A percentile compares a stretch with the other conserved stretches of the same genome.
Conservation (phyloP, 2,888 invertebrate genomes). For the Drosophila robusta region DNA sequence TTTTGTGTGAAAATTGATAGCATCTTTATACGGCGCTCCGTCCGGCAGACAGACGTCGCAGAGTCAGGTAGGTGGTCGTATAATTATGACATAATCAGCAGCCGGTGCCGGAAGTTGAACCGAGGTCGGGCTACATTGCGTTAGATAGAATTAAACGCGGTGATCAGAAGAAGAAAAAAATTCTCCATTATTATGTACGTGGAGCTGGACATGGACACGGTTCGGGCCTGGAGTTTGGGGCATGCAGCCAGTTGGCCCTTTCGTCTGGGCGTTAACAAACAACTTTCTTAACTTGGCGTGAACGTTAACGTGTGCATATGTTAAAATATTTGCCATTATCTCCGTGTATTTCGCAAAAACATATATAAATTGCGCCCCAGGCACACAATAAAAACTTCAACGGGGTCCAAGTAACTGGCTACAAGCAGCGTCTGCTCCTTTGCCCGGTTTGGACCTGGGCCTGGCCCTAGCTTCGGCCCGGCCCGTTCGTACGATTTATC, state of each 20-base stretch:
- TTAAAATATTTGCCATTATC: slow-evolving; percentile 69
- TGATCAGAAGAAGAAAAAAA: not conserved
- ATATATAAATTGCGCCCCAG: slow-evolving; percentile 57
- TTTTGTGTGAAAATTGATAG: slow-evolving; percentile 73
- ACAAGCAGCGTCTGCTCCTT: slow-evolving; percentile 8
- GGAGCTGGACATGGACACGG: slow-evolving; percentile 6
- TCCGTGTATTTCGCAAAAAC: slow-evolving; percentile 47
- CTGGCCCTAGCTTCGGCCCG: slow-evolving; percentile 15
- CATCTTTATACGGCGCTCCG: slow-evolving; percentile 59
- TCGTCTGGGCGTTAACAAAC: slow-evolving; percentile 61
- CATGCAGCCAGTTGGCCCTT: slow-evolving; percentile 9
- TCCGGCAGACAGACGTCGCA: not conserved
- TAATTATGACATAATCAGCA: slow-evolving; percentile 68
- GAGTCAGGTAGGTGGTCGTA: slow-evolving; percentile 48
- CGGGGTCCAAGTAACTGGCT: slow-evolving; percentile 21
- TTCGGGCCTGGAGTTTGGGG: not conserved
- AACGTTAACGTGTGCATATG: slow-evolving; percentile 54
- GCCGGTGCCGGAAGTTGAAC: slow-evolving; percentile 58
- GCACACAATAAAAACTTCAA: slow-evolving; percentile 74
- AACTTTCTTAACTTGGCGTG: slow-evolving; percentile 68
- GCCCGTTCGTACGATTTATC: slow-evolving; percentile 62
- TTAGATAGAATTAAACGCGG: slow-evolving; percentile 29
- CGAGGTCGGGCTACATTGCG: slow-evolving; percentile 14
- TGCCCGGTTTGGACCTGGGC: slow-evolving; percentile 17
- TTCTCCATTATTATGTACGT: slow-evolving; percentile 17